Evolutionary conservation across 2,113 vertebrate genomes (phyloP).

Genomic region (Tachysurus fulvidraco): DNA sequence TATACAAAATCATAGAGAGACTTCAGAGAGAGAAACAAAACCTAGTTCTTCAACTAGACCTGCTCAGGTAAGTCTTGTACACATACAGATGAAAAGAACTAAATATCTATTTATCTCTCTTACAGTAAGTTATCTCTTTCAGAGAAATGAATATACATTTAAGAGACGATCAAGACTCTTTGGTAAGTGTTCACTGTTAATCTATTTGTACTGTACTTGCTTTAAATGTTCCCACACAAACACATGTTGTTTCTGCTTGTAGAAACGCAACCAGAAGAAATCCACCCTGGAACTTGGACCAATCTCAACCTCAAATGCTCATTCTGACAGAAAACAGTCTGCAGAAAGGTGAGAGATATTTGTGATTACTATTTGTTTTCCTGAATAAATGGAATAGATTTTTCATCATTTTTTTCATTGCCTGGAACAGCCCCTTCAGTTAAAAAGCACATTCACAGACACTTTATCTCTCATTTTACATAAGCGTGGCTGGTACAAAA

Average conservation of each 20-base stretch:
- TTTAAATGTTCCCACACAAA: background rate
- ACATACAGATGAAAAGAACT: background rate
- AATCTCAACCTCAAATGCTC: slow-evolving; percentile 65
- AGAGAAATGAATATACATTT: slow-evolving; percentile 96
- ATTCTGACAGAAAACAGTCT: slow-evolving; percentile 63
- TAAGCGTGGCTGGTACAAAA: slow-evolving; percentile 68
- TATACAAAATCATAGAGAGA: slow-evolving; percentile 85
- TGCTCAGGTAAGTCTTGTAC: slow-evolving; percentile 79
- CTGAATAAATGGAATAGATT: background rate
- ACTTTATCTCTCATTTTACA: background rate
- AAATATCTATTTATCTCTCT: background rate
- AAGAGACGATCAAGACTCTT: slow-evolving; percentile 82
- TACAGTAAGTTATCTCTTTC: slow-evolving; percentile 31
- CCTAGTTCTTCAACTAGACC: slow-evolving; percentile 89
- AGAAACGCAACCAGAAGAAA: slow-evolving; percentile 71
- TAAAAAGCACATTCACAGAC: background rate
- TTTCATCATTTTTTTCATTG: background rate
- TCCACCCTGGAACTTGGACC: slow-evolving; percentile 69
- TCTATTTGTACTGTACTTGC: background rate
- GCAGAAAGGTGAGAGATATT: slow-evolving; percentile 64
- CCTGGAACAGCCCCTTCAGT: background rate
- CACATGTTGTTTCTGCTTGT: slow-evolving; percentile 15
- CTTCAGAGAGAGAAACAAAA: slow-evolving; percentile 87
- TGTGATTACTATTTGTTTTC: background rate
- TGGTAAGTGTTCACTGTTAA: slow-evolving; percentile 60